A percentile compares a stretch with the other conserved stretches of the same genome.
Conservation (phyloP, 2,797 vertebrate genomes). For the Cyclura pinguis region DNA sequence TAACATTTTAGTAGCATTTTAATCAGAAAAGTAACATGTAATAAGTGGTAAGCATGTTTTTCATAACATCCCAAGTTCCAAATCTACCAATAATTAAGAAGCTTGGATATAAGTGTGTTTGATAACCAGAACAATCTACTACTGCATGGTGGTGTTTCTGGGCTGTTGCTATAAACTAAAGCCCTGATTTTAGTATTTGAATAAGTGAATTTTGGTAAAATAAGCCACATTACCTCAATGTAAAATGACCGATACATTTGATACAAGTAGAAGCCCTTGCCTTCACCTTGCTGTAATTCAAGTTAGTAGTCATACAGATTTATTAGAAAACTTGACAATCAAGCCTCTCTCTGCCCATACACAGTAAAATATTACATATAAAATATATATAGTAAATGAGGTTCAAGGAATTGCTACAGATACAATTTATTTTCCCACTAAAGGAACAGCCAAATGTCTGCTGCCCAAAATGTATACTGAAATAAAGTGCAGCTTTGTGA, state of each 20-base stretch:
- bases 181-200: constrained; percentile 47
- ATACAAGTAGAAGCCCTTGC: constrained; percentile 42
- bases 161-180: constrained; percentile 42
- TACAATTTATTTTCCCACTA: neutral
- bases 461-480: neutral
- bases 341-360: constrained; percentile 53
- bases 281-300: constrained; percentile 47
- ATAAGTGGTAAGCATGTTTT: neutral
- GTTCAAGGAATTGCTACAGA: constrained; percentile 11
- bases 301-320: constrained; percentile 37
- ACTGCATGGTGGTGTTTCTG: constrained; percentile 48
- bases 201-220: constrained; percentile 47
- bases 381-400: neutral
- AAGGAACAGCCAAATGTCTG: neutral
- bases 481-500: fast-evolving
- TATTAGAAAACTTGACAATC: constrained; percentile 38
- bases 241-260: constrained; percentile 43
- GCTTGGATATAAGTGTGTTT: constrained; percentile 64
- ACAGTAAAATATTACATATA: neutral
- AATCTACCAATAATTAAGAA: constrained; percentile 30
- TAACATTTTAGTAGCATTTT: too few species aligned
- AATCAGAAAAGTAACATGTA: neutral
- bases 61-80: neutral
- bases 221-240: constrained; percentile 53
- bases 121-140: constrained; percentile 56